Base-by-base conservation (phyloP, 2,113 vertebrate species). In the Aythya baeri region DNA sequence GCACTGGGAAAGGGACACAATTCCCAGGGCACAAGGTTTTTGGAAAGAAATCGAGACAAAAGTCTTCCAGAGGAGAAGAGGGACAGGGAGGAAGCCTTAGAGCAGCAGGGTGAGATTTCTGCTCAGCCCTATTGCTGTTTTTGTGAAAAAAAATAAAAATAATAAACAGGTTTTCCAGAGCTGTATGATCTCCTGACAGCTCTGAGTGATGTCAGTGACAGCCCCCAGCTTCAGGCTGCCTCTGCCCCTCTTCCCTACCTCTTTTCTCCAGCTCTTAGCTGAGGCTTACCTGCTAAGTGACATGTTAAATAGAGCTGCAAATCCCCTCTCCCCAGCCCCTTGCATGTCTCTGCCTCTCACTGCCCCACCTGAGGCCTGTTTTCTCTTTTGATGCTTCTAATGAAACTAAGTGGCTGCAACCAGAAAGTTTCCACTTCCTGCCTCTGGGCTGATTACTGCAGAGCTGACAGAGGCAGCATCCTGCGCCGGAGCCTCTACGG, bases 371-470 rank as follows among this genome's bases (percentile, higher is more conserved):
- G 89, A 84, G 91, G 44, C 88, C 58, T 74, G 36, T 92, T 95
- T 86, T 97, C 91, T 77, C 62, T 63, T 57, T 27, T 22, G 59
- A 76, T 89, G 88, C 71, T 72, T 63, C 95, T 97, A 96, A 97
- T 97, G 93, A 96, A 87, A 59, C 91, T 92, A 97, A 97, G 77
- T 92, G 97, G 88, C 93, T 97, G 88, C 83, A 52, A 76, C 62
- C 76, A 70, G 71, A 96, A 97, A 95, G 93, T 97, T 96, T 88
- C 91, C 97, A 80, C 88, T 92, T 71, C 36, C 83, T 20, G 86
- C 80, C 80, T 93, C 41, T 11, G 86, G 86, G 93, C 88, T 97
- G 96, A 96, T 97, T 96, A 91, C 70, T 2, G 62, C 17, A 1
- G 91, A 94, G 91, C 83, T 61, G 89, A n/a, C 87, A 9, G 1